These are phyloP conservation scores for Metallyticus violacea DNA, from an alignment of 2,888 invertebrate genomes.

Conservation along the genomic window DNA sequence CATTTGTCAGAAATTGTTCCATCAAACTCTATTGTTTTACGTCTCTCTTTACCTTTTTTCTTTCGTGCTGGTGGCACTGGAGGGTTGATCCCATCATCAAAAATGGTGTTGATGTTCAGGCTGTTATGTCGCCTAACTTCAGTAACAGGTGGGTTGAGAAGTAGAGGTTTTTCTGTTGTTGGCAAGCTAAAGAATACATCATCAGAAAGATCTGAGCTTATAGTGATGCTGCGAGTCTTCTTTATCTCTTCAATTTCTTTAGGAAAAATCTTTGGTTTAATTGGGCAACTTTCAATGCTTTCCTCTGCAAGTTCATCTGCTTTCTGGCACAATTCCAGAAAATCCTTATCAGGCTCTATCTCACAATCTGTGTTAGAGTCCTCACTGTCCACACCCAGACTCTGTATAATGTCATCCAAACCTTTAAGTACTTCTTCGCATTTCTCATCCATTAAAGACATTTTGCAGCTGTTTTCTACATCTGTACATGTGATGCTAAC, in stretches of 20 bases:
- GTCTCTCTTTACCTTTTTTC: constrained; percentile 19
- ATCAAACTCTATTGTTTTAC: not conserved
- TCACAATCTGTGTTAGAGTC: not conserved
- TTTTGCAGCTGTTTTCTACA: not conserved
- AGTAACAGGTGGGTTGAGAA: not conserved
- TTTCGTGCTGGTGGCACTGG: constrained; percentile 30
- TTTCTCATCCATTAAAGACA: not conserved
- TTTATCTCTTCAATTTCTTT: not conserved
- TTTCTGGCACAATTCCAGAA: not conserved
- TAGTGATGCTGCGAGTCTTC: not conserved
- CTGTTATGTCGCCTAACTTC: not conserved
- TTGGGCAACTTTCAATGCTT: not conserved
- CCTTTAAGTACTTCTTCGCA: not conserved
- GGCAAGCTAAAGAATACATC: constrained; percentile 18
- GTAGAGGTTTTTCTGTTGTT: not conserved
- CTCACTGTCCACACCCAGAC: not conserved
- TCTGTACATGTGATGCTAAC: too few relatives aligned
- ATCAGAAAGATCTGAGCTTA: constrained; percentile 26
- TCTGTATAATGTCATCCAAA: not conserved
- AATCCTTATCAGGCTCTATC: not conserved
- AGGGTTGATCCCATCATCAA: constrained; percentile 27
- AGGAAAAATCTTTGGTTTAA: not conserved
- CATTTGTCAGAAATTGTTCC: not conserved
- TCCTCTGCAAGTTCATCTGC: not conserved
- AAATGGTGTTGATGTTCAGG: constrained; percentile 28